Percentiles rank a stretch among this genome's conserved stretches.
These are phyloP conservation scores for Araneus ventricosus DNA, from an alignment of 1,140 invertebrate genomes.

Conservation along the genomic window DNA sequence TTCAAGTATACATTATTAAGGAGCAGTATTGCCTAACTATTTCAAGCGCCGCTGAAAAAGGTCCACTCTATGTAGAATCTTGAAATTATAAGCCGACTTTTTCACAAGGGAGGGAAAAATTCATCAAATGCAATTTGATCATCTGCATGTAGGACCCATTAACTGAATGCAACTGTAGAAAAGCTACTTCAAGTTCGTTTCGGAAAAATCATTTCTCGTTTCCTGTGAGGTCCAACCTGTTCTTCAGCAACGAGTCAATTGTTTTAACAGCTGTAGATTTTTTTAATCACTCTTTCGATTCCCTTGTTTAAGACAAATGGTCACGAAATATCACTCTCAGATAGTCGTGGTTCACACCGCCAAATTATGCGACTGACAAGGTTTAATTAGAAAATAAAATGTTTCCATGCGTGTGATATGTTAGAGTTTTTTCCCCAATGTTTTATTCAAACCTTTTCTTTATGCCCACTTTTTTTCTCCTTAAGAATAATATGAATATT, in stretches of 20 bases:
- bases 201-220: not conserved
- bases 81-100: not conserved
- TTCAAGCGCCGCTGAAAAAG: not conserved
- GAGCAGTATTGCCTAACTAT: not conserved
- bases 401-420: conserved; percentile 22
- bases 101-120: not conserved
- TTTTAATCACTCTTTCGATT: conserved; percentile 7
- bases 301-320: not conserved
- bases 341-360: not conserved
- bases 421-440: not conserved
- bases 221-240: conserved; percentile 12
- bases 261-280: conserved; percentile 26
- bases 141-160: not conserved
- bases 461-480: not conserved
- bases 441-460: not conserved
- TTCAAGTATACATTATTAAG: not conserved
- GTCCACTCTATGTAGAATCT: not conserved
- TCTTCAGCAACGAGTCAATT: not conserved
- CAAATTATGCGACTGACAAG: conserved; percentile 45
- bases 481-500: not conserved
- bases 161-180: not conserved
- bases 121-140: not conserved
- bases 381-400: conserved; percentile 48
- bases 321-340: conserved; percentile 36
- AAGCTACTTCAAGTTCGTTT: not conserved